Evolutionary conservation across 2,888 invertebrate species (phyloP).

Genomic region (Callinectes sapidus): DNA sequence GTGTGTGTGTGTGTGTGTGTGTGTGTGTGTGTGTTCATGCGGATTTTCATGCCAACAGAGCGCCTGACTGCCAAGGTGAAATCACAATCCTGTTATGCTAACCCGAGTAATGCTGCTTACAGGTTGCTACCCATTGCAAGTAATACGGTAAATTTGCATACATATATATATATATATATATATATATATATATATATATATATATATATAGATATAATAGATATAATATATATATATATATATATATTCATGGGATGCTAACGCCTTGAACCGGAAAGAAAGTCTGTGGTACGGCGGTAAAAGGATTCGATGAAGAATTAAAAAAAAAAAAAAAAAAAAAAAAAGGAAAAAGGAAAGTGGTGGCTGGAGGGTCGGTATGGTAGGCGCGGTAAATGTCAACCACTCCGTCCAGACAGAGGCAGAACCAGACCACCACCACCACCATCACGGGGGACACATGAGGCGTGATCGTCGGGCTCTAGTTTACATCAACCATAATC

Average conservation of each 20-base stretch:
- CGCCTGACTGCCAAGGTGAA: background rate
- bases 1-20: background rate
- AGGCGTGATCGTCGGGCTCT: background rate
- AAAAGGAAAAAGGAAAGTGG: background rate
- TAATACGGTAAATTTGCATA: background rate
- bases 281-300: background rate
- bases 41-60: background rate
- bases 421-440: background rate
- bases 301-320: background rate
- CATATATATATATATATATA: no score
- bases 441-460: background rate
- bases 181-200: no score
- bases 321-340: background rate
- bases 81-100: background rate
- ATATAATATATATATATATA: no score
- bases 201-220: no score
- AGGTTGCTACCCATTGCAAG: background rate
- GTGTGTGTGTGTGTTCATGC: constrained; percentile 6
- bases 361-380: constrained; percentile 2
- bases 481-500: constrained; percentile 9
- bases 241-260: background rate
- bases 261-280: background rate
- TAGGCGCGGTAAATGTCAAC: background rate
- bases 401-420: background rate
- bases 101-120: background rate